Evolutionary conservation across 1,140 invertebrate genomes (phyloP).

Genomic region (Dendroctonus ponderosae): DNA sequence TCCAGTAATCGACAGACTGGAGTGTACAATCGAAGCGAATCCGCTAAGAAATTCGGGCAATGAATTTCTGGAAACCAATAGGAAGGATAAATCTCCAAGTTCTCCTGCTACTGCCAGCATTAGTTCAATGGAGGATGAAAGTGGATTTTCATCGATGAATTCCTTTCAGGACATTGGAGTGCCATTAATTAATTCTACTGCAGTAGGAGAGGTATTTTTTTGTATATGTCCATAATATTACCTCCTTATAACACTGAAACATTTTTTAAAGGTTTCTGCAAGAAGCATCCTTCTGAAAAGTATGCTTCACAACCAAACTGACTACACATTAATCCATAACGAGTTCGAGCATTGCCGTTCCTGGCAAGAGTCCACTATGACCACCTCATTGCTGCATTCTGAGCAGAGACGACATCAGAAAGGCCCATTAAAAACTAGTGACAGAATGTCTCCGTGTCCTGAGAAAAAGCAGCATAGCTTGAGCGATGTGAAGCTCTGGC

Average conservation of each 20-base stretch:
- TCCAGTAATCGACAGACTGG: not conserved
- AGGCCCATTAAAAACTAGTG: too few species aligned
- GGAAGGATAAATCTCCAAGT: slow-evolving; percentile 40
- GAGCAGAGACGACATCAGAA: too few species aligned
- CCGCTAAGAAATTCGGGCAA: not conserved
- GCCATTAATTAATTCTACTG: slow-evolving; percentile 54
- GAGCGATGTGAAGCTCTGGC: slow-evolving; percentile 40
- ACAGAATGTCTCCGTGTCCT: not conserved
- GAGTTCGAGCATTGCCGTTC: slow-evolving; percentile 9
- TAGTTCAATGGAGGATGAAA: slow-evolving; percentile 69
- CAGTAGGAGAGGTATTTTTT: slow-evolving; percentile 38
- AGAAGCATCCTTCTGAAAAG: slow-evolving; percentile 41
- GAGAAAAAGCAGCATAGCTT: slow-evolving; percentile 8
- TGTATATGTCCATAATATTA: not conserved
- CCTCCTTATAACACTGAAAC: not conserved
- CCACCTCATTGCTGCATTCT: not conserved
- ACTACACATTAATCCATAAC: slow-evolving; percentile 27
- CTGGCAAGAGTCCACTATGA: slow-evolving; percentile 2
- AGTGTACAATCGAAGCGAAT: not conserved
- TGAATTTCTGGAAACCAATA: slow-evolving; percentile 5
- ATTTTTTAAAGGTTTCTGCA: slow-evolving; percentile 34
- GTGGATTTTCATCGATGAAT: slow-evolving; percentile 78
- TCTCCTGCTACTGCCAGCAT: slow-evolving; percentile 55
- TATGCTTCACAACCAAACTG: slow-evolving; percentile 39
- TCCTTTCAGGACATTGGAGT: slow-evolving; percentile 76